phyloP scores from a whole-genome alignment of 2,113 vertebrate species.

The Sylvietta virens region DNA sequence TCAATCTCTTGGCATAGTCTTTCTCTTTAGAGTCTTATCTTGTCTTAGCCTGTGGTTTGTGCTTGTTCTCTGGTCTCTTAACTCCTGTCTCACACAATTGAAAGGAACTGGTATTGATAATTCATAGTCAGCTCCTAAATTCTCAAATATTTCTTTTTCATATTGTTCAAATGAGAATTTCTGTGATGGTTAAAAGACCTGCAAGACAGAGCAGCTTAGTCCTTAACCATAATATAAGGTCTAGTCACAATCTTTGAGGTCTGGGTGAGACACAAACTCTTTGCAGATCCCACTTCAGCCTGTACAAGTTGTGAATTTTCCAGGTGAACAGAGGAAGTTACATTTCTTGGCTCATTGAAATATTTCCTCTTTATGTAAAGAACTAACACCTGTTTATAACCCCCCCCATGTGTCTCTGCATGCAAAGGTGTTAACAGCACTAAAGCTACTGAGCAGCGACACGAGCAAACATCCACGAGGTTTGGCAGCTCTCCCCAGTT shows the following conservation, averaged over 20 bases:
- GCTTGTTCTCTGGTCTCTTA: not conserved
- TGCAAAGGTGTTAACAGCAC: not conserved
- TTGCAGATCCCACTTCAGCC: not conserved
- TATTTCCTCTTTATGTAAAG: not conserved
- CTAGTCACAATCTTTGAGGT: not conserved
- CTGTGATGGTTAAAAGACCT: not conserved
- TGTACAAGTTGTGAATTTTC: not conserved
- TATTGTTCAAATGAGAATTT: not conserved
- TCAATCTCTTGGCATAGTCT: not conserved
- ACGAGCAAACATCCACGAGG: not conserved
- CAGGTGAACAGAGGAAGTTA: not conserved
- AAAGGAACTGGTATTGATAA: not conserved
- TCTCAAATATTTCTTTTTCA: not conserved
- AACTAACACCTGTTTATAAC: not conserved
- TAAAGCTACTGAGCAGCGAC: not conserved
- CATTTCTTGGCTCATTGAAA: not conserved
- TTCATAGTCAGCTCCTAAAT: not conserved
- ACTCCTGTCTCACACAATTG: not conserved
- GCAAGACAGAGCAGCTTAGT: not conserved
- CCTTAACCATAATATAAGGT: not conserved
- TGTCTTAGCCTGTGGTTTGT: not conserved
- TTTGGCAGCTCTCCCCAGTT: not conserved
- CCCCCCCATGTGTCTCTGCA: not conserved
- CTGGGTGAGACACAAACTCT: not conserved
- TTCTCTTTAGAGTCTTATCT: not conserved